phyloP scores from a whole-genome alignment of 37 sponge, comb jelly and placozoan genomes.

The Hexactinellida sp. region DNA sequence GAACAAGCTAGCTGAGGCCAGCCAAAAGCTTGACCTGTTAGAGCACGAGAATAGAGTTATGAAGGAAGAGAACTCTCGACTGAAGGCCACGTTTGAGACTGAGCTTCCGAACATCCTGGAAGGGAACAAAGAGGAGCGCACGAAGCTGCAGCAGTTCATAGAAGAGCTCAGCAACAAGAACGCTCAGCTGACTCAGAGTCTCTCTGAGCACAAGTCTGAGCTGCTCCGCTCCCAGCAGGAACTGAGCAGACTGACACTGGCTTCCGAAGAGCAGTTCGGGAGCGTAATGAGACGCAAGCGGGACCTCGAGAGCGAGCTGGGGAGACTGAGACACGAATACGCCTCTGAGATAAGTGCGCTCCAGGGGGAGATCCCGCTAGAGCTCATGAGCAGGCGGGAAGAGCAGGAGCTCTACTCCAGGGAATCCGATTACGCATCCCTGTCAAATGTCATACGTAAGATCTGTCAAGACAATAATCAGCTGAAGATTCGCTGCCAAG shows the following conservation, averaged over 20 bases:
- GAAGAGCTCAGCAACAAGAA: not conserved
- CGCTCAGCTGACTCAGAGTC: conserved; percentile 2
- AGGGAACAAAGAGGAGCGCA: not conserved
- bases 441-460: not conserved
- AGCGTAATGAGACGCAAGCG: not conserved
- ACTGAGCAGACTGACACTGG: not conserved
- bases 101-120: not conserved
- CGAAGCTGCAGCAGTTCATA: not conserved
- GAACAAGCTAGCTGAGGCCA: not conserved
- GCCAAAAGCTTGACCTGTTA: not conserved
- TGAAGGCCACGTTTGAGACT: not conserved
- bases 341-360: not conserved
- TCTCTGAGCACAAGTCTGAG: not conserved
- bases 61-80: not conserved
- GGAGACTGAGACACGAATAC: not conserved
- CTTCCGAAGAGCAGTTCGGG: not conserved
- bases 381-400: not conserved
- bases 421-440: not conserved
- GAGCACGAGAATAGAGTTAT: not conserved
- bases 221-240: not conserved
- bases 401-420: not conserved
- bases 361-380: not conserved
- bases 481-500: not conserved
- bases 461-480: not conserved
- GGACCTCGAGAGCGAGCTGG: not conserved